phyloP scores from a whole-genome alignment of 2,797 vertebrate genomes.

The Hydrolagus colliei region DNA sequence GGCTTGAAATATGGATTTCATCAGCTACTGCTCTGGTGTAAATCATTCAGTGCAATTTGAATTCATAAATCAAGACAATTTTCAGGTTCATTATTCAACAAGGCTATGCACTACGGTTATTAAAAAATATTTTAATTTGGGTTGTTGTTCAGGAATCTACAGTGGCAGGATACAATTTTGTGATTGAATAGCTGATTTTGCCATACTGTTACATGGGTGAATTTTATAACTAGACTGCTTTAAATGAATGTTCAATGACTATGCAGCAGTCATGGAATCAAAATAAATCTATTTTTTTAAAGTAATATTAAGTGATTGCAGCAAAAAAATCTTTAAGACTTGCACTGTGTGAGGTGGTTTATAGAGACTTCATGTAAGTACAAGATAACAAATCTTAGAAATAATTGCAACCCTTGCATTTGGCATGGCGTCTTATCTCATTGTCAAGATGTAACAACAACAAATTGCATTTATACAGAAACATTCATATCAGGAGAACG shows the following conservation, averaged over 20 bases:
- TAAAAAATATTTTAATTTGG: constrained; percentile 17
- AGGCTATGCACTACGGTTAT: neutral
- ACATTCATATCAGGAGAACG: too few relatives aligned
- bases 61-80: constrained; percentile 12
- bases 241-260: constrained; percentile 17
- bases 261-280: neutral
- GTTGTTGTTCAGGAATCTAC: neutral
- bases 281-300: constrained; percentile 21
- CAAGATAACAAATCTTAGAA: neutral
- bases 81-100: constrained; percentile 16
- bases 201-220: neutral
- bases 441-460: too few relatives aligned
- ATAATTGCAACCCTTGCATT: too few relatives aligned
- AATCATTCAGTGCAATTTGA: neutral
- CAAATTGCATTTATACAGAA: too few relatives aligned
- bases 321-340: neutral
- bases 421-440: too few relatives aligned
- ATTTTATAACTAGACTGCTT: constrained; percentile 7
- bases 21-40: neutral
- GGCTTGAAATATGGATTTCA: constrained; percentile 24
- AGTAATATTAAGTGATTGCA: constrained; percentile 11
- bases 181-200: neutral
- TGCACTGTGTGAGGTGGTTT: neutral
- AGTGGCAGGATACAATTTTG: neutral
- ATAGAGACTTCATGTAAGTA: constrained; percentile 7